phyloP scores from a whole-genome alignment of 2,797 vertebrate species.

The Margarornis squamiger region DNA sequence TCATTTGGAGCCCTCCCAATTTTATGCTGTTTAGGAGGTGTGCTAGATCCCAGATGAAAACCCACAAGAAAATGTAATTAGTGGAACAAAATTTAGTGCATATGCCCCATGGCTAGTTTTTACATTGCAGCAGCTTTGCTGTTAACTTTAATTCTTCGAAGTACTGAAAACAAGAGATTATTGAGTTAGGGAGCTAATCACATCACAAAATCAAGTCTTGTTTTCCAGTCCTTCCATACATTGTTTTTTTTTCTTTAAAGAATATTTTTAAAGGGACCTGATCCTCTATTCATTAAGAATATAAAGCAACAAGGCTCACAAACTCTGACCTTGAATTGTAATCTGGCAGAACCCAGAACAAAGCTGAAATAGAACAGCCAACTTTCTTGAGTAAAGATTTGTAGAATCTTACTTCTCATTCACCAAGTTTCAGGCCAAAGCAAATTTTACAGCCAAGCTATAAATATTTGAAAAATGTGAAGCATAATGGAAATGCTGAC shows the following conservation, averaged over 20 bases:
- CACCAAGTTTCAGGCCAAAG: slow-evolving; percentile 7
- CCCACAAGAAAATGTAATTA: slow-evolving; percentile 56
- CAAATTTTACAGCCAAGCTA: slow-evolving; percentile 7
- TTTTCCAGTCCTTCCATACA: background rate
- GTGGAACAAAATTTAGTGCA: slow-evolving; percentile 35
- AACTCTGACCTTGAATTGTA: background rate
- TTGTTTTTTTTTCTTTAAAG: background rate
- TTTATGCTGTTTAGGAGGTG: background rate
- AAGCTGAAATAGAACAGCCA: background rate
- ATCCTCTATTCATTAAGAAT: background rate
- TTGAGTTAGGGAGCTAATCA: slow-evolving; percentile 26
- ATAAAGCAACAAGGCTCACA: background rate
- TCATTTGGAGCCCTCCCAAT: slow-evolving; percentile 38
- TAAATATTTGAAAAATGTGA: slow-evolving; percentile 31
- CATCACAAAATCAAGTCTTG: background rate
- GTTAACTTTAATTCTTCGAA: background rate
- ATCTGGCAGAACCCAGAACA: background rate
- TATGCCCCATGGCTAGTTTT: background rate
- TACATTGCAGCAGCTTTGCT: slow-evolving; percentile 19
- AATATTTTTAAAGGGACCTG: background rate
- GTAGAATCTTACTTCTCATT: background rate
- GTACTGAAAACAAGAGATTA: slow-evolving; percentile 18
- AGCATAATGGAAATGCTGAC: slow-evolving; percentile 28
- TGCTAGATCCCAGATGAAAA: slow-evolving; percentile 46
- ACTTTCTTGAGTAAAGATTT: background rate